These are phyloP conservation scores for Centruroides vittatus DNA, from an alignment of 1,140 invertebrate genomes.

Conservation along the genomic window DNA sequence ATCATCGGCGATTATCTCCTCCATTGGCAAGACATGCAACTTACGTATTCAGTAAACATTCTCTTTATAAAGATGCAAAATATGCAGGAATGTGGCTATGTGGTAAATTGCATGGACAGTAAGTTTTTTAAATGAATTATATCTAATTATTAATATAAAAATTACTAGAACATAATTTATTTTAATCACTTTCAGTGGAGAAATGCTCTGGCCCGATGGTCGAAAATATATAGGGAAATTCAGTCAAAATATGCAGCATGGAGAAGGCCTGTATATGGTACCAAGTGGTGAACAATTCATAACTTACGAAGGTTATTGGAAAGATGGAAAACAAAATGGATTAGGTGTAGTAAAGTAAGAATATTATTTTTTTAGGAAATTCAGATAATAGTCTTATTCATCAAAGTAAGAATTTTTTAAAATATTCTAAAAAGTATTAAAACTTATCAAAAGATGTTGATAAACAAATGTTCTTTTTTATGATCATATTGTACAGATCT, in stretches of 20 bases:
- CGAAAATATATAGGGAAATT: conserved; percentile 62
- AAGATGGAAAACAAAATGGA: conserved; percentile 66
- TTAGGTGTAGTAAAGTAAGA: conserved; percentile 54
- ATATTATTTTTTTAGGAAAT: no score
- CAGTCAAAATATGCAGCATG: conserved; percentile 53
- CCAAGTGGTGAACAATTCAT: conserved; percentile 19
- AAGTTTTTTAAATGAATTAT: conserved; percentile 8
- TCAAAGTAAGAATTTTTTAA: no score
- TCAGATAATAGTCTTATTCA: no score
- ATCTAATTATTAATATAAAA: no score
- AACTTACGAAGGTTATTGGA: conserved; percentile 66
- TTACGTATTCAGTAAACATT: conserved; percentile 55
- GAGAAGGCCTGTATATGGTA: conserved; percentile 29
- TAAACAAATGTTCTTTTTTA: no score
- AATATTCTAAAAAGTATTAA: no score
- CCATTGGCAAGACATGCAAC: conserved; percentile 51
- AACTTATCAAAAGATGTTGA: no score
- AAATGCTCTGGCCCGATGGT: conserved; percentile 64
- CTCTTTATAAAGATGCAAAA: conserved; percentile 55
- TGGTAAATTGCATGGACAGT: conserved; percentile 62
- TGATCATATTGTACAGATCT: no score
- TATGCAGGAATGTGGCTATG: conserved; percentile 57
- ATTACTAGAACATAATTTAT: no score
- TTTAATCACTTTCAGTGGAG: conserved; percentile 33
- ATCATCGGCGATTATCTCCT: conserved; percentile 39